Evolutionary conservation across 2,797 vertebrate species (phyloP).

Genomic region (Hoplostethus mediterraneus): DNA sequence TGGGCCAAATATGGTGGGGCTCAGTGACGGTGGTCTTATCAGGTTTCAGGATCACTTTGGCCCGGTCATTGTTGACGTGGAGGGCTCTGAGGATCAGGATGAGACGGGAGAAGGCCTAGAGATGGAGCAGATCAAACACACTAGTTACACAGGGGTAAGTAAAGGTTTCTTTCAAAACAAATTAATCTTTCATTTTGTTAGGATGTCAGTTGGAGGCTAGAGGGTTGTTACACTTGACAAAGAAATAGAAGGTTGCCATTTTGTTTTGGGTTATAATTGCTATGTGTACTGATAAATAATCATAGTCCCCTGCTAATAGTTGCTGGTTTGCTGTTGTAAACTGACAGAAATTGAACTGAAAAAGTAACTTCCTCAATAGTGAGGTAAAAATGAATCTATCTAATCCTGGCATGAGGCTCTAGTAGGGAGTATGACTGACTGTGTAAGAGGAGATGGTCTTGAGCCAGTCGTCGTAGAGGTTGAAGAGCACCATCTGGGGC

Average conservation of each 20-base stretch:
- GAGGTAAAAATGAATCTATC: not conserved
- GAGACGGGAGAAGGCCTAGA: slow-evolving; percentile 97
- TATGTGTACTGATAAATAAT: no score
- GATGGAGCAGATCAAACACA: slow-evolving; percentile 18
- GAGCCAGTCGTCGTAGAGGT: slow-evolving; percentile 99
- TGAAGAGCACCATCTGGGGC: slow-evolving; percentile 99
- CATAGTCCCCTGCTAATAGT: not conserved
- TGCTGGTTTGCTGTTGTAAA: not conserved
- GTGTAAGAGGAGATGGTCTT: slow-evolving; percentile 99
- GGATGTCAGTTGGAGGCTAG: not conserved
- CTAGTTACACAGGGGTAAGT: slow-evolving; percentile 40
- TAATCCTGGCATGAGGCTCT: not conserved
- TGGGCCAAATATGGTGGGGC: slow-evolving; percentile 99
- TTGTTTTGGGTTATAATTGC: not conserved
- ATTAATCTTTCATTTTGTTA: not conserved
- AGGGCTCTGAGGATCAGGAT: slow-evolving; percentile 97
- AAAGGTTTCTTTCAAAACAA: not conserved
- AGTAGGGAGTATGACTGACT: slow-evolving; percentile 77
- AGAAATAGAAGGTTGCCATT: not conserved
- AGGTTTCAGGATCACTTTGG: slow-evolving; percentile 98
- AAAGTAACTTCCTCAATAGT: not conserved
- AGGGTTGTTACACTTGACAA: not conserved
- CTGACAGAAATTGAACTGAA: not conserved
- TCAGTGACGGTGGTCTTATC: slow-evolving; percentile 99
- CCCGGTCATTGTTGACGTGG: slow-evolving; percentile 97